Evolutionary conservation across 2,797 vertebrate species (phyloP), one percentile per base, ranked within the genome.

Genomic region (Onychomys leucogaster): DNA sequence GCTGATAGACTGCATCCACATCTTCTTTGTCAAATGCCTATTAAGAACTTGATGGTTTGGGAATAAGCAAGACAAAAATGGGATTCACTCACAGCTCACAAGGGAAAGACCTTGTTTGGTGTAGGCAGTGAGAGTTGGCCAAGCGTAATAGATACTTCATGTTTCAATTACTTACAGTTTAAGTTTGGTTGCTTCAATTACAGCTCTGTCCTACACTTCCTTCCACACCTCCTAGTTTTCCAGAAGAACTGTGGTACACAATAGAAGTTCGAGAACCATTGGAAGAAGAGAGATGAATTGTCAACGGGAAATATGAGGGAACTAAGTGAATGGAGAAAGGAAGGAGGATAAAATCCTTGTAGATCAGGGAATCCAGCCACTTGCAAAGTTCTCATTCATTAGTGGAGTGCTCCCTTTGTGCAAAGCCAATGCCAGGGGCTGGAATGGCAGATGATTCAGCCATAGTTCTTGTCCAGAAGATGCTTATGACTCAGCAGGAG

Each of bases 401-500:
- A 16, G 11, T 59, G 49, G 71, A 67, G 75, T 7, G 13, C n/a
- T 49, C 23, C 84, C 76, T 91, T 55, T 61, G 65, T 86, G 71
- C 49, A 61, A 52, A 94, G 90, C 37, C 14, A 3, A 0, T 23
- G 86, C 83, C 69, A 63, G 29, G 43, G 80, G 17, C 37, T 84
- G 21, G 55, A 59, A 5, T 77, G 32, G 19, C 76, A 27, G 63
- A 63, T 76, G 92, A 94, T 52, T 91, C 93, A 84, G 86, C 89
- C 4, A 0, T 8, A 0, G 37, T 59, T 61, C 43, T 55, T 71
- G 78, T 92, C 93, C 92, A 93, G 88, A 41, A 69, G 81, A 85
- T 2, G 16, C 92, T 4, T 57, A 34, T 77, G 97, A 97, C 75
- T 94, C 94, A 89, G 85, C 75, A 76, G 6, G 55, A 75, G 5